Conservation (phyloP, 2,888 invertebrate genomes). For the Brenthis hecate region DNA sequence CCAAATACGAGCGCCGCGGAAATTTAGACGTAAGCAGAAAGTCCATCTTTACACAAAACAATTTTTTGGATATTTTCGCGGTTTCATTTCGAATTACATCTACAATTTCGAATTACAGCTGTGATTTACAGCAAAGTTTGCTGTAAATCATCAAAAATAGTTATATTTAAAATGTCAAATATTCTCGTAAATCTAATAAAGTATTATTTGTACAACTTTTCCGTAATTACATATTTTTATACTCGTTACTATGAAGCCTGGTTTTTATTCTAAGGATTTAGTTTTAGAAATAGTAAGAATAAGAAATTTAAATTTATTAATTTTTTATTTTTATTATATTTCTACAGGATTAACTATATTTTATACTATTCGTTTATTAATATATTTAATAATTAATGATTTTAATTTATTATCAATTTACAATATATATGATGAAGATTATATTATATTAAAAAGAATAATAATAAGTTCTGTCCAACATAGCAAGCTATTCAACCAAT, state of each 20-base stretch:
- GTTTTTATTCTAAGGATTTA: constrained; percentile 85
- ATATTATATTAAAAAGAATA: constrained; percentile 75
- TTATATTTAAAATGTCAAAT: no score
- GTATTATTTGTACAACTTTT: no score
- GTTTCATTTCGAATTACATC: no score
- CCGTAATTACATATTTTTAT: no score
- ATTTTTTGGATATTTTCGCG: no score
- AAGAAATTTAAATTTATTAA: constrained; percentile 77
- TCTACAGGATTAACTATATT: constrained; percentile 82
- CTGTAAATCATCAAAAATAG: no score
- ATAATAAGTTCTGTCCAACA: constrained; percentile 66
- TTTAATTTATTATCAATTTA: constrained; percentile 73
- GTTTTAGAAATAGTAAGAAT: constrained; percentile 82
- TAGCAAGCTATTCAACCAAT: no score
- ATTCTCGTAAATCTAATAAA: no score
- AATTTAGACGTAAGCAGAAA: neutral
- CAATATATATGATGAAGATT: constrained; percentile 77
- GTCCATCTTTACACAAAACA: neutral
- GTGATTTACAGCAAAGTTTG: no score
- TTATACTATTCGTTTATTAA: constrained; percentile 81
- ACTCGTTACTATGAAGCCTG: constrained; percentile 51
- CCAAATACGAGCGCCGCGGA: constrained; percentile 10
- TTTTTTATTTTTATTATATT: constrained; percentile 80
- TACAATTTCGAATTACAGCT: no score
- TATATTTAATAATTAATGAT: constrained; percentile 77